Evolutionary conservation across 2,113 vertebrate species (phyloP).

Genomic region (Chinchilla lanigera): DNA sequence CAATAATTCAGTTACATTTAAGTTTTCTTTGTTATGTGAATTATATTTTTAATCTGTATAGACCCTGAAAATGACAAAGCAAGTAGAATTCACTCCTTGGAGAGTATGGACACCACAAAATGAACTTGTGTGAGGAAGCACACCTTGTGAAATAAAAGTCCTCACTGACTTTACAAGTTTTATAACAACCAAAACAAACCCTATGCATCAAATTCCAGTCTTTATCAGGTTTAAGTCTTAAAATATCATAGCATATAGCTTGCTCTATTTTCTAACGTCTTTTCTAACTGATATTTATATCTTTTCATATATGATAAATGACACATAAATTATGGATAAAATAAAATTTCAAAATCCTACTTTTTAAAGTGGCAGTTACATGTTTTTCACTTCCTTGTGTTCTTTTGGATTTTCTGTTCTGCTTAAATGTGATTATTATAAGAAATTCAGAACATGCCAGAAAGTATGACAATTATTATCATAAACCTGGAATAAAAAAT

Average conservation of each 20-base stretch:
- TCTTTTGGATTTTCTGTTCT: background rate
- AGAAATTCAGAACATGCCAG: background rate
- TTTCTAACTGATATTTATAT: background rate
- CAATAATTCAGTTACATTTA: background rate
- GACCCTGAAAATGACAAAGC: background rate
- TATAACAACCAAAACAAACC: background rate
- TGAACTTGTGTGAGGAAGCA: background rate
- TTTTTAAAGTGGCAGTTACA: background rate
- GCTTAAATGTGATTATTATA: background rate
- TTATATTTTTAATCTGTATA: background rate
- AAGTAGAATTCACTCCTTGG: background rate
- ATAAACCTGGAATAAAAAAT: conserved; percentile 15
- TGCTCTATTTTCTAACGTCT: background rate
- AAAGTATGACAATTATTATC: conserved; percentile 31
- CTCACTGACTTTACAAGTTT: background rate
- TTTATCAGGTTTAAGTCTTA: background rate
- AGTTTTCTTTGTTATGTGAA: background rate
- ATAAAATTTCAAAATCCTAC: background rate
- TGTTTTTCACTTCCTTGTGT: background rate
- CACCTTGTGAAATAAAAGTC: background rate
- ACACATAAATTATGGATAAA: background rate
- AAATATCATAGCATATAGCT: background rate
- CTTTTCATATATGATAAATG: background rate
- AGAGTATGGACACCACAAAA: background rate
- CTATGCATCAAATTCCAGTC: background rate